Conservation (phyloP, 2,113 vertebrate species). For the Calyptommatus sinebrachiatus region DNA sequence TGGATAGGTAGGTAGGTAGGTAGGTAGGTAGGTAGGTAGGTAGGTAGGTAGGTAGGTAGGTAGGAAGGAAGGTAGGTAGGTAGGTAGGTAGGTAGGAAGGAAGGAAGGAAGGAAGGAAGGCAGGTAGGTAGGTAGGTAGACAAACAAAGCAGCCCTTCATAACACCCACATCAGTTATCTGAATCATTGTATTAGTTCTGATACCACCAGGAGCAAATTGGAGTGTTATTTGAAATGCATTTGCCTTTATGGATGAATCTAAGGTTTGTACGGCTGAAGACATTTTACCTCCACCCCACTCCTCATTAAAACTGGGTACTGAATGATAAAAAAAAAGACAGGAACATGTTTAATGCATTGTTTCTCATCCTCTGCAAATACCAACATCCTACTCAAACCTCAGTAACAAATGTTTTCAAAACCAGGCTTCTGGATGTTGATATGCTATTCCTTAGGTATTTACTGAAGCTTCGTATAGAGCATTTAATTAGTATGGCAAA, state of each 20-base stretch:
- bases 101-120: no score
- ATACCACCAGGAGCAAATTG: neutral
- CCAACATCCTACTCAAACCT: no score
- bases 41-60: no score
- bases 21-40: no score
- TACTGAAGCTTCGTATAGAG: fast-evolving
- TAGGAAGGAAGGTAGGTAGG: no score
- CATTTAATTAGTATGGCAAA: constrained; percentile 1
- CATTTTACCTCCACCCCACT: neutral
- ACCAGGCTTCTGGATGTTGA: neutral
- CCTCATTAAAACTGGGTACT: neutral
- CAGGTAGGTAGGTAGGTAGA: no score
- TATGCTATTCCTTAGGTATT: neutral
- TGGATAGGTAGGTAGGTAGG: no score
- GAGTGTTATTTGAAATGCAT: neutral
- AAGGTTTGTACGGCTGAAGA: fast-evolving
- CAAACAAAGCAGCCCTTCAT: no score
- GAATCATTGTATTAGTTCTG: no score
- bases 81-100: no score
- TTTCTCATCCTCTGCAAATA: neutral
- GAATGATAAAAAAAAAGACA: neutral
- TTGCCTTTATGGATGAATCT: neutral
- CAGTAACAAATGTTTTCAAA: neutral
- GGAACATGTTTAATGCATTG: fast-evolving
- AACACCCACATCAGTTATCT: no score